Conservation (phyloP, 1,140 invertebrate genomes). For the Lepidurus arcticus region DNA sequence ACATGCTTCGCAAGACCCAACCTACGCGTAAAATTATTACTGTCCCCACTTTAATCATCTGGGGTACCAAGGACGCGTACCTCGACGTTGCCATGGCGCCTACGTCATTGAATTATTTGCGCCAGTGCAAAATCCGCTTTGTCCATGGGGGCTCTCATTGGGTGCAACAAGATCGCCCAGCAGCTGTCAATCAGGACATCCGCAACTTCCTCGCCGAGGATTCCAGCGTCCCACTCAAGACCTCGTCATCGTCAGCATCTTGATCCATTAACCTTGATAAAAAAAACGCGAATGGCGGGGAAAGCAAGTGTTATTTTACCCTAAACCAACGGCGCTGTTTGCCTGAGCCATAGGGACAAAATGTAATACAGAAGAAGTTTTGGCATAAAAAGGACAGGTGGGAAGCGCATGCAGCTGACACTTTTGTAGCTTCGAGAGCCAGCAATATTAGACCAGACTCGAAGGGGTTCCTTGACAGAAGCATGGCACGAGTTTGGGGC, state of each 20-base stretch:
- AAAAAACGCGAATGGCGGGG: no score
- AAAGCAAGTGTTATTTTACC: no score
- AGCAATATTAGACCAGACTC: background rate
- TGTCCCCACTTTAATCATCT: slow-evolving; percentile 54
- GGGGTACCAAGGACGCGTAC: slow-evolving; percentile 28
- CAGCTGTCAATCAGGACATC: slow-evolving; percentile 29
- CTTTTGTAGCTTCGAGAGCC: background rate
- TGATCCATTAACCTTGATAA: background rate
- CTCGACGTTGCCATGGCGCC: slow-evolving; percentile 32
- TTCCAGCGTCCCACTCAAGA: background rate
- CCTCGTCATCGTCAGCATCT: background rate
- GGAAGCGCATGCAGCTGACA: background rate
- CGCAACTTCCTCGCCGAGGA: slow-evolving; percentile 22
- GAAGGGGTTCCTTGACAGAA: background rate
- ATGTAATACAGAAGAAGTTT: background rate
- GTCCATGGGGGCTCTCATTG: slow-evolving; percentile 30
- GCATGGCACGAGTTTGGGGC: background rate
- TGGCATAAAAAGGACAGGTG: slow-evolving; percentile 14
- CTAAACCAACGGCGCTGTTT: no score
- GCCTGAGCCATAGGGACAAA: background rate
- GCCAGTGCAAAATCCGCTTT: slow-evolving; percentile 17
- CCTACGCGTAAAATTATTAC: slow-evolving; percentile 40
- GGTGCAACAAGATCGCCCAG: slow-evolving; percentile 32
- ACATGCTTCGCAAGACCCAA: slow-evolving; percentile 43
- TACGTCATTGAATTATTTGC: slow-evolving; percentile 23